Base-by-base conservation (phyloP, 2,888 invertebrate genomes). In the Hemithea aestivaria region DNA sequence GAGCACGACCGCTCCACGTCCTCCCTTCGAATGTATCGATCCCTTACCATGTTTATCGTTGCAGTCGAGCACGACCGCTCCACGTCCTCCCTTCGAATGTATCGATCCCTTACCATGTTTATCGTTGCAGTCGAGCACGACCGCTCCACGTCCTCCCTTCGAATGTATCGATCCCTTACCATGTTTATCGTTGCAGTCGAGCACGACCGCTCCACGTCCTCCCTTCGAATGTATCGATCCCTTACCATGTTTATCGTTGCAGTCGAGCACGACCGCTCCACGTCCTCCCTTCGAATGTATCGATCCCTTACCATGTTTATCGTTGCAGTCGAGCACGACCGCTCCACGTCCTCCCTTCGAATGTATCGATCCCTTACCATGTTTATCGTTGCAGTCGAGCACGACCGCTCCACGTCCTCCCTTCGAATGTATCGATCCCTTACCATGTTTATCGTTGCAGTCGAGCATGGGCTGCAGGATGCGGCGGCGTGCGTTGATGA, bases 391-490 rank as follows among this genome's bases (percentile, higher is more conserved):
- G 28, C 84, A 84, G 51, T 97, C 96, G 30, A 97, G 75, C 96
- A 97, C 97, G 0, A n/a, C n/a, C n/a, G n/a, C n/a, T n/a, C n/a
- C n/a, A n/a, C n/a, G n/a, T n/a, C 27, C 12, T 10, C 7, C 16
- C 7, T 16, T 16, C 7, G 7, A 8, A 26, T 4, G n/a, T n/a
- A n/a, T n/a, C 0, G 24, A 21, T 1, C 4, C 10, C 38, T 29
- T 10, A 50, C 52, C 52, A 9, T 85, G 83, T 33, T 87, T 87
- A n/a, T 87, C 87, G 1, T 79, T 66, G 28, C 84, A 84, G 51
- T 97, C 96, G 30, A 97, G 75, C 96, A 97, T 97, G 0, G 97
- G 97, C 72, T 96, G 96, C 35, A 97, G 85, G 58, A 97, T 97
- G 54, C 97, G 88, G 40, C 97, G 90, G 22, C 97, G 88, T 2